Evolutionary conservation across 1,140 invertebrate genomes (phyloP), one percentile per base, ranked within the genome.

Genomic region (Drosophila teissieri): DNA sequence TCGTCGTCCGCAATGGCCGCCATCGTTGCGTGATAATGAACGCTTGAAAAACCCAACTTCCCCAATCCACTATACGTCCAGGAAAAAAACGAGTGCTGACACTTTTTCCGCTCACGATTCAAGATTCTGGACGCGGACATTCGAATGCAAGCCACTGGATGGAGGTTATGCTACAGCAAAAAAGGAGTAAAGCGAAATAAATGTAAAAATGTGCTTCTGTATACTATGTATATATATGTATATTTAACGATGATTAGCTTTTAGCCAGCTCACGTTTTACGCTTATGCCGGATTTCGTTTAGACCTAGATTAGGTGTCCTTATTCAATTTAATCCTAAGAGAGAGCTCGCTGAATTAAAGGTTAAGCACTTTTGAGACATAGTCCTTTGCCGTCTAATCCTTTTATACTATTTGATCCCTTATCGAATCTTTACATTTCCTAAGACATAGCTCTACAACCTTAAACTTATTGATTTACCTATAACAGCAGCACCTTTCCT

Each of bases 21-120:
- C 79, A 80, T 79, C 62, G 79, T 89, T 68, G 79, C 83, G 83
- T 88, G 83, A 88, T 88, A 88, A 88, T 88, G 79, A 73, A 49
- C 58, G 49, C 73, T 48, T 48, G 46, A 48, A 75, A 65, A 40
- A 75, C 53, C 45, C 69, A 62, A 74, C 39, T 6, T 48, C 17
- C 36, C 37, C 49, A 12, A 7, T 6, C 40, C 40, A 10, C 67
- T 34, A 11, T 51, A 24, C 36, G 15, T 42, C 44, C 51, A 62
- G 58, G 44, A 54, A 64, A 73, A 54, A 68, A 57, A 55, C 51
- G 73, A 76, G 48, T 52, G 72, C 53, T 76, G 73, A 75, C 72
- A 75, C 73, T 76, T 48, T 58, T 75, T 67, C 53, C 63, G 40
- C 64, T 56, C 67, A 70, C 67, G 24, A 69, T 70, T 67, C 45